Conservation (phyloP, 2,797 vertebrate species). For the Sebastiscus albofasciatus region DNA sequence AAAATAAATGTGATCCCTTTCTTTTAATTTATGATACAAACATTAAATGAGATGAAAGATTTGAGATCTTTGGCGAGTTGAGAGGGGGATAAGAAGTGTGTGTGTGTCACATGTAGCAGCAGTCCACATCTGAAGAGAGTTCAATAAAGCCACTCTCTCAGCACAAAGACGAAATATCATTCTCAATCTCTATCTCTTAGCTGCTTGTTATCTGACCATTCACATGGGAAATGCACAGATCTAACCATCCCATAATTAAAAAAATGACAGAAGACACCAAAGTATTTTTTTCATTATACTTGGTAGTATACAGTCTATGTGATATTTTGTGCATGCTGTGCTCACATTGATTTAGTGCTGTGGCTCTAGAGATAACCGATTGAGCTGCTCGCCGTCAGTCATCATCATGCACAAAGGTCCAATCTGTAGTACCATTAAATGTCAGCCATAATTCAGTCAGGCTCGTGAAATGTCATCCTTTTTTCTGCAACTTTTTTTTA, state of each 20-base stretch:
- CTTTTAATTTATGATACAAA: neutral
- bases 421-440: slow-evolving; percentile 18
- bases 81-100: neutral
- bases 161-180: neutral
- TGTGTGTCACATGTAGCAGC: neutral
- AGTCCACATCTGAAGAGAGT: neutral
- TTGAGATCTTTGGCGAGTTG: slow-evolving; percentile 28
- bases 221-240: neutral
- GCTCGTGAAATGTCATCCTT: slow-evolving; percentile 44
- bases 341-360: neutral
- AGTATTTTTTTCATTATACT: neutral
- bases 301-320: neutral
- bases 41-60: neutral
- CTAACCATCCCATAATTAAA: neutral
- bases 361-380: neutral
- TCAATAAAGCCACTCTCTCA: neutral
- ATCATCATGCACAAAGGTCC: slow-evolving; percentile 26
- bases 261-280: neutral
- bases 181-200: neutral
- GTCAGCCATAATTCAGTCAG: slow-evolving; percentile 48
- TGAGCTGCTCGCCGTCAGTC: slow-evolving; percentile 2
- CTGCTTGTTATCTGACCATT: neutral
- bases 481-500: slow-evolving; percentile 15
- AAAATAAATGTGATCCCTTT: neutral
- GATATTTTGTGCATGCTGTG: neutral